phyloP scores from a whole-genome alignment of 2,888 invertebrate species.

The Prenolepis imparis region DNA sequence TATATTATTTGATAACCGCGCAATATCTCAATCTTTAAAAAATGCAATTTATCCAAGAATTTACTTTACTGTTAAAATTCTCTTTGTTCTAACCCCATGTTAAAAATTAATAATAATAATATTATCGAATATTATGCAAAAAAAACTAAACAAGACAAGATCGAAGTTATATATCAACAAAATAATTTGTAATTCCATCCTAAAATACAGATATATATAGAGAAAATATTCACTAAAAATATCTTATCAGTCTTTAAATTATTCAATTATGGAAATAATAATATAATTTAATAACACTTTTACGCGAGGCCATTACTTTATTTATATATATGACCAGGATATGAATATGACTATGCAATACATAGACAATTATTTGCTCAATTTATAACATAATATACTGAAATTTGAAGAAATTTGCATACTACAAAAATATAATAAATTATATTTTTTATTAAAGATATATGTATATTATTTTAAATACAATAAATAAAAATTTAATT shows the following conservation, averaged over 20 bases:
- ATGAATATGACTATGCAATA: neutral
- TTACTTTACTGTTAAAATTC: neutral
- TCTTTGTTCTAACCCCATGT: neutral
- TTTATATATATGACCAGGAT: neutral
- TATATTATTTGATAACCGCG: too few relatives aligned
- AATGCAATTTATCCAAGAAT: neutral
- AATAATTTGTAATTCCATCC: neutral
- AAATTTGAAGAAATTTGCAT: too few relatives aligned
- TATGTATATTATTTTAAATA: neutral
- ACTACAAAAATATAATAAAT: too few relatives aligned
- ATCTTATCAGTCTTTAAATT: neutral
- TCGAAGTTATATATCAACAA: neutral
- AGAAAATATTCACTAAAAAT: neutral
- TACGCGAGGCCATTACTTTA: neutral
- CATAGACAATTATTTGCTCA: neutral
- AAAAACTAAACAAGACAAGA: neutral
- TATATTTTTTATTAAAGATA: neutral
- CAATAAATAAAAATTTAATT: neutral
- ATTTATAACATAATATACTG: neutral
- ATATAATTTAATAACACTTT: neutral
- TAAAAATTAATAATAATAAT: conserved; percentile 13
- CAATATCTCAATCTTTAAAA: too few relatives aligned
- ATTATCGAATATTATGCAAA: neutral
- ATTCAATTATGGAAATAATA: neutral
- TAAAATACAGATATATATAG: neutral